Evolutionary conservation across 2,113 vertebrate species (phyloP), one percentile per base, ranked within the genome.

Genomic region (Scatophagus argus): DNA sequence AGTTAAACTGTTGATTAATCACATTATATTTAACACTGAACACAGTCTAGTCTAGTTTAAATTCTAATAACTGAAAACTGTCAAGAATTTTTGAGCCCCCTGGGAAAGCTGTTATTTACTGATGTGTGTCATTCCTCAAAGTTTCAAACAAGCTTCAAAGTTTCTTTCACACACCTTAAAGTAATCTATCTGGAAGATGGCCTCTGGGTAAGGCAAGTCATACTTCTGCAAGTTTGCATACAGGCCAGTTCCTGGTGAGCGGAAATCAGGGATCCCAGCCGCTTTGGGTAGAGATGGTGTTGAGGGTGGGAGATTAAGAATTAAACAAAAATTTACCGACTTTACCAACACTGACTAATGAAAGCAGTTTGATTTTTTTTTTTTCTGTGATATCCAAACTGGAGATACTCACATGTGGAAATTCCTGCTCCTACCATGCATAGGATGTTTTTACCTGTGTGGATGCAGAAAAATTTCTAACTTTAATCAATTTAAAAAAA

Each of bases 241-340:
- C 25, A 98, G 94, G 11, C 97, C 97, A 0, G 96, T 97, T 69
- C 92, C 94, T 0, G 97, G 97, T 2, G 97, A 97, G 34, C 97
- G 97, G 83, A 97, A 99, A 82, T 98, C 97, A 0, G 97, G 97
- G 87, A 98, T 98, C 34, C 97, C 97, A 0, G 97, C 96, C 1
- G 96, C 96, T 98, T 76, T 11, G 29, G 9, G 39, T 5, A 27
- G 55, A 82, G 44, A 68, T 8, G 5, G 16, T 29, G 49, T 21
- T 19, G 4, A 55, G 3, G 25, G 12, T 55, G 25, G 71, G 16
- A 25, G 13, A 60, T 63, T 14, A 31, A 52, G 23, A 34, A 41
- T 0, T 5, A 32, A 11, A 59, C 2, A 14, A 3, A 27, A 13
- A 8, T 25, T n/a, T 39, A 8, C n/a, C n/a, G n/a, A n/a, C n/a